A percentile compares a stretch with the other conserved stretches of the same genome.
These are phyloP conservation scores for Dermochelys coriacea DNA, from an alignment of 2,797 vertebrate species.

Conservation along the genomic window DNA sequence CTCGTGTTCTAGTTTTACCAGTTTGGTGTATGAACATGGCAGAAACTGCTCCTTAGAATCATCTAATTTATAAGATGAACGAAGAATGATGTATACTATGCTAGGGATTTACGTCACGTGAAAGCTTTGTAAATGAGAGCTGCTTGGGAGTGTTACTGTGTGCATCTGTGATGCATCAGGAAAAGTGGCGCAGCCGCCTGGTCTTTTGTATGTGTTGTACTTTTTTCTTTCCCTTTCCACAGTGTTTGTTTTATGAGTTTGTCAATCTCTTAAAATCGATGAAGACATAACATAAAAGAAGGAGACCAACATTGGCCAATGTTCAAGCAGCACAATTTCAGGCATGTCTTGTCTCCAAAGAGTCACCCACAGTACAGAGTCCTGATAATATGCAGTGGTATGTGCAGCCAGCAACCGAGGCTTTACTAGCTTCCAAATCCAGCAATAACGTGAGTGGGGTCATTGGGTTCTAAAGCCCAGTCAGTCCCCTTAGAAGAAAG, in stretches of 20 bases:
- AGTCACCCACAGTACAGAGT: slow-evolving; percentile 55
- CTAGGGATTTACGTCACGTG: background rate
- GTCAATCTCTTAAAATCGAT: background rate
- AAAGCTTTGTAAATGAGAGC: background rate
- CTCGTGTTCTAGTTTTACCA: background rate
- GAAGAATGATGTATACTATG: background rate
- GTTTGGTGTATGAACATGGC: fast-evolving
- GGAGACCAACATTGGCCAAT: background rate
- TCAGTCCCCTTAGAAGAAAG: background rate
- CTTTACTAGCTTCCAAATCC: slow-evolving; percentile 1
- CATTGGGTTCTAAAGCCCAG: background rate
- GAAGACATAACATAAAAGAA: background rate
- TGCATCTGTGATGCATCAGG: background rate
- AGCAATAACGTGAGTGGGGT: background rate
- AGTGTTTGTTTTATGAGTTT: background rate
- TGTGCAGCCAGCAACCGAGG: slow-evolving; percentile 31
- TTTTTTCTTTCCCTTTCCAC: background rate
- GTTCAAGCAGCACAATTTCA: slow-evolving; percentile 32
- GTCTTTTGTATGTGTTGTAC: background rate
- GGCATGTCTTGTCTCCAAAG: slow-evolving; percentile 42
- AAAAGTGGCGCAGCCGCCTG: background rate
- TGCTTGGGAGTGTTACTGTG: too few species aligned
- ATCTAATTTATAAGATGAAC: background rate
- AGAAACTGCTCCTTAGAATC: background rate
- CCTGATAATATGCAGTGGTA: slow-evolving; percentile 19